Percentiles rank a stretch among this genome's conserved stretches.
phyloP scores from a whole-genome alignment of 23 tunicate genomes.

The Diplosoma virens region DNA sequence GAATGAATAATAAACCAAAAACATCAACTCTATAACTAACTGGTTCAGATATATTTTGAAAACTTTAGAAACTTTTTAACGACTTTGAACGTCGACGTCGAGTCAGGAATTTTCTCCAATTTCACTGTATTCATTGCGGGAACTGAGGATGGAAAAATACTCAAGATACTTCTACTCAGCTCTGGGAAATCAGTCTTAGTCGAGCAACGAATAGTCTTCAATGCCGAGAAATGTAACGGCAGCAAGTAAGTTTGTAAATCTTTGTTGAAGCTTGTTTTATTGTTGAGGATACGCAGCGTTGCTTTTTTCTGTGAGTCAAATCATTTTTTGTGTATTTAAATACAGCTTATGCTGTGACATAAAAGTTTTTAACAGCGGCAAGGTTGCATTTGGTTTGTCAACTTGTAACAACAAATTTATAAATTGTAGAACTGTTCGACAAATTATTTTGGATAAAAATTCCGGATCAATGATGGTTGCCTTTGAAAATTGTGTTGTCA shows the following conservation, averaged over 20 bases:
- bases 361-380: no score
- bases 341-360: no score
- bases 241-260: constrained; percentile 3
- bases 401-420: no score
- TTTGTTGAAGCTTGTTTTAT: no score
- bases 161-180: constrained; percentile 32
- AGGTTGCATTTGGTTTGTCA: no score
- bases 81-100: constrained; percentile 44
- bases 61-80: constrained; percentile 53
- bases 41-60: no score
- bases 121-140: constrained; percentile 58
- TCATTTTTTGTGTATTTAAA: no score
- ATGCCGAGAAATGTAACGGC: constrained; percentile 54
- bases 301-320: no score
- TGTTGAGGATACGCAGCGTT: no score
- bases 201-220: constrained; percentile 54
- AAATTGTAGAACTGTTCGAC: constrained; percentile 41
- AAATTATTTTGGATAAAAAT: constrained; percentile 28
- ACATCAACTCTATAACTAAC: no score
- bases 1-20: no score
- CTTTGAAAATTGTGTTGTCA: constrained; percentile 46
- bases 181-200: background rate
- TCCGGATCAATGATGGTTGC: constrained; percentile 46
- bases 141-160: constrained; percentile 60
- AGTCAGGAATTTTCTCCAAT: constrained; percentile 3